Conservation (phyloP, 2,113 vertebrate genomes). For the Prionailurus bengalensis region DNA sequence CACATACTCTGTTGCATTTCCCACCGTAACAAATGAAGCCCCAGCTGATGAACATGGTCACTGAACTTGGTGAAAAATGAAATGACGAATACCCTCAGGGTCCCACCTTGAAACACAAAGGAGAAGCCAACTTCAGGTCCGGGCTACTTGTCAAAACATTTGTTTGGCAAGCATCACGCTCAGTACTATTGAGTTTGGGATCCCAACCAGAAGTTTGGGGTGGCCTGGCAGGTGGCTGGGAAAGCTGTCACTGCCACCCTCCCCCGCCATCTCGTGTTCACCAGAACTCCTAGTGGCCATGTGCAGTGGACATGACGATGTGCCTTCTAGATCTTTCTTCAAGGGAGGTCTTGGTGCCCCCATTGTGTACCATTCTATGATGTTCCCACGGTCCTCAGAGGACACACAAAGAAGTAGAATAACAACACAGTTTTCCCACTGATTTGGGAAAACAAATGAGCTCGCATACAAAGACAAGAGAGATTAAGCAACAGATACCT, state of each 20-base stretch:
- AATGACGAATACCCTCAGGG: not conserved
- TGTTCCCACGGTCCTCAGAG: not conserved
- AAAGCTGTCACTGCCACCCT: not conserved
- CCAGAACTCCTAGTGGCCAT: not conserved
- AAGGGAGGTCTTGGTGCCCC: not conserved
- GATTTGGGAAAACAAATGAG: slow-evolving; percentile 52
- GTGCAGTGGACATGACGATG: too few relatives aligned
- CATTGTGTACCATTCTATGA: not conserved
- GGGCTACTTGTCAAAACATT: not conserved
- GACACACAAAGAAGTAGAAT: not conserved
- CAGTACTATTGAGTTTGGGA: not conserved
- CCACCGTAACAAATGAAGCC: not conserved
- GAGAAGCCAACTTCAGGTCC: not conserved
- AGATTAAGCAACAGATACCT: not conserved
- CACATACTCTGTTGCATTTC: not conserved
- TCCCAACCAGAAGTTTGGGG: not conserved
- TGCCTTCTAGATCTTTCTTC: not conserved
- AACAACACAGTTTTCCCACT: not conserved
- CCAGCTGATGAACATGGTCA: not conserved
- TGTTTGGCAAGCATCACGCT: not conserved
- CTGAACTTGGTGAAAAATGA: not conserved
- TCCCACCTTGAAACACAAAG: not conserved
- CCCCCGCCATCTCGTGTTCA: not conserved
- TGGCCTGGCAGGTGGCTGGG: not conserved
- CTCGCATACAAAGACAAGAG: not conserved